Percentiles rank a stretch among this genome's conserved stretches.
Evolutionary conservation across 2,888 invertebrate genomes (phyloP).

Genomic region (Escarpia spicata): DNA sequence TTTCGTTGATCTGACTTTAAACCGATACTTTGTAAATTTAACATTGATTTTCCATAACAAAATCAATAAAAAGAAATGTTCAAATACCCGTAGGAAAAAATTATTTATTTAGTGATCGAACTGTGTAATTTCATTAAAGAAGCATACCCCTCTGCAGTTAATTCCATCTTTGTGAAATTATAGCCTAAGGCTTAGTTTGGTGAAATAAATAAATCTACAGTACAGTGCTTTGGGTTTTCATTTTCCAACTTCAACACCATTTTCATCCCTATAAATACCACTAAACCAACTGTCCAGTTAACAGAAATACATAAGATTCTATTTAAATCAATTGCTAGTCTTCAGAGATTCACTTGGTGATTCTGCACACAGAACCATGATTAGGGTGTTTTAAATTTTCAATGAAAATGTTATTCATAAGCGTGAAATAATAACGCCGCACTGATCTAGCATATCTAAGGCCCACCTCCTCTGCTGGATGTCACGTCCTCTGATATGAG

Average conservation of each 20-base stretch:
- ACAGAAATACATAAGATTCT: neutral
- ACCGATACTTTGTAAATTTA: no score
- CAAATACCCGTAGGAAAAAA: no score
- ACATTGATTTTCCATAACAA: no score
- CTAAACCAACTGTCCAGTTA: neutral
- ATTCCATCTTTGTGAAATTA: no score
- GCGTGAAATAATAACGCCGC: neutral
- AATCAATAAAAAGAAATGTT: no score
- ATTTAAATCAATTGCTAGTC: neutral
- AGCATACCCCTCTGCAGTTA: no score
- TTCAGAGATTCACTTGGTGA: neutral
- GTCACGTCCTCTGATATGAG: neutral
- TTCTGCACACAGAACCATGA: neutral
- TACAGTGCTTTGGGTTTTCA: no score
- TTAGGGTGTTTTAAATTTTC: neutral
- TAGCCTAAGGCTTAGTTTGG: no score
- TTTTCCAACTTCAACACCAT: neutral
- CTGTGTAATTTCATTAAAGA: no score
- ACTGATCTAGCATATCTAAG: neutral
- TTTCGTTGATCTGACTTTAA: no score
- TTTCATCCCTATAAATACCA: neutral
- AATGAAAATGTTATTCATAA: neutral
- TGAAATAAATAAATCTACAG: no score
- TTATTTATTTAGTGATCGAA: no score
- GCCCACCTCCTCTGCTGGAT: neutral